A percentile compares a stretch with the other conserved stretches of the same genome.
Evolutionary conservation across 1,140 invertebrate species (phyloP).

Genomic region (Alviniconcha marisindica): DNA sequence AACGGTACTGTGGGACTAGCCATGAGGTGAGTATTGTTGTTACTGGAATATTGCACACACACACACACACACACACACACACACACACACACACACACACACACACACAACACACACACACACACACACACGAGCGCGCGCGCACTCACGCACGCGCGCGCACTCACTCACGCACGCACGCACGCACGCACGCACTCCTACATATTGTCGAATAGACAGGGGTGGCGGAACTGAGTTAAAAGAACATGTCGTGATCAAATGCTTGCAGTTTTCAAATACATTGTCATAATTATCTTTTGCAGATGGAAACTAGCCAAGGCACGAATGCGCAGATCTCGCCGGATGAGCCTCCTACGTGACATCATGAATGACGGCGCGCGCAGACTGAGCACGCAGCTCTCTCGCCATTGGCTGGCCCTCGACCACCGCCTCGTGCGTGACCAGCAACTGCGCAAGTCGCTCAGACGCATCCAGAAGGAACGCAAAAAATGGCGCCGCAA

Average conservation of each 20-base stretch:
- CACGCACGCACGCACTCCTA: no score
- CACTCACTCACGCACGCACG: no score
- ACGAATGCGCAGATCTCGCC: conserved; percentile 32
- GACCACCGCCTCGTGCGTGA: conserved; percentile 27
- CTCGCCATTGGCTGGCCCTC: conserved; percentile 31
- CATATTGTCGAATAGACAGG: no score
- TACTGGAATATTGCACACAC: no score
- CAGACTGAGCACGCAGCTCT: conserved; percentile 31
- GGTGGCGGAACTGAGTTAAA: no score
- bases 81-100: not conserved
- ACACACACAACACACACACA: no score
- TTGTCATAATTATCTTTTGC: not conserved
- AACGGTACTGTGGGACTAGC: no score
- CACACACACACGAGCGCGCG: no score
- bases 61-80: not conserved
- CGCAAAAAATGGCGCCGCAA: conserved; percentile 24
- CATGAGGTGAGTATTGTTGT: no score
- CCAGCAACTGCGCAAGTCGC: conserved; percentile 30
- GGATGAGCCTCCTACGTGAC: conserved; percentile 22
- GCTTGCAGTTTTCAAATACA: no score
- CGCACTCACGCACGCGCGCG: no score
- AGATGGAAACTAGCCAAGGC: conserved; percentile 33
- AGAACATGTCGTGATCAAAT: no score
- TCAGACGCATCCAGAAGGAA: conserved; percentile 23
- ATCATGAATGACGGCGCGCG: conserved; percentile 38